Evolutionary conservation across 2,113 vertebrate genomes (phyloP), one percentile per base, ranked within the genome.

Genomic region (Myodes glareolus): DNA sequence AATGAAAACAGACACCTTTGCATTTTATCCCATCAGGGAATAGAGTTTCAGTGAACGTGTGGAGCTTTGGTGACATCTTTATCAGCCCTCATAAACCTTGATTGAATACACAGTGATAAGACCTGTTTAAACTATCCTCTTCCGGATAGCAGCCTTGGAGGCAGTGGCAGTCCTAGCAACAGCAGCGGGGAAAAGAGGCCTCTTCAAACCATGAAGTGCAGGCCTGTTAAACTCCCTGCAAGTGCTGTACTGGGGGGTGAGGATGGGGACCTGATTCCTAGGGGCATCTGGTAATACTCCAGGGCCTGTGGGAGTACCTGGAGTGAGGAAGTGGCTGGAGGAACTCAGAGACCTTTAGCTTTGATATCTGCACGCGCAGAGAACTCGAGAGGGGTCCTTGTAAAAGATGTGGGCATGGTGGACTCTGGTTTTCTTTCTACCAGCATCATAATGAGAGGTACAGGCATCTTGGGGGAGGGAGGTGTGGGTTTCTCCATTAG

Each of bases 51-150:
- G 99, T 99, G 98, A 99, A 99, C 98, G 98, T 96, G 98, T 97
- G 95, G 95, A 98, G 98, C 98, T 97, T 97, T 97, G 98, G 99
- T 99, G 99, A 98, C 99, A 98, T 99, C 99, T 99, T 99, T 99
- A 99, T 99, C 99, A 99, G 99, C 98, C 99, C 99, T 99, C 99
- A 99, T 99, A 99, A 99, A 99, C 99, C 98, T 99, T 99, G 99
- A 99, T 99, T 99, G 99, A 99, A 99, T 99, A 99, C 99, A 99
- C 99, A 99, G 99, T 95, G 99, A 99, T 99, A 99, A 99, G 99
- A 98, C 98, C 99, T 99, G 99, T 99, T 99, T 99, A 99, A 99
- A 99, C 99, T 99, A 99, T 99, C 99, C 99, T 99, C 98, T 98
- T 98, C 98, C 98, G 73, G 99, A 99, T 99, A 99, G 99, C 99